Conservation (phyloP, 2,113 vertebrate genomes). For the Syngnathus scovelli region DNA sequence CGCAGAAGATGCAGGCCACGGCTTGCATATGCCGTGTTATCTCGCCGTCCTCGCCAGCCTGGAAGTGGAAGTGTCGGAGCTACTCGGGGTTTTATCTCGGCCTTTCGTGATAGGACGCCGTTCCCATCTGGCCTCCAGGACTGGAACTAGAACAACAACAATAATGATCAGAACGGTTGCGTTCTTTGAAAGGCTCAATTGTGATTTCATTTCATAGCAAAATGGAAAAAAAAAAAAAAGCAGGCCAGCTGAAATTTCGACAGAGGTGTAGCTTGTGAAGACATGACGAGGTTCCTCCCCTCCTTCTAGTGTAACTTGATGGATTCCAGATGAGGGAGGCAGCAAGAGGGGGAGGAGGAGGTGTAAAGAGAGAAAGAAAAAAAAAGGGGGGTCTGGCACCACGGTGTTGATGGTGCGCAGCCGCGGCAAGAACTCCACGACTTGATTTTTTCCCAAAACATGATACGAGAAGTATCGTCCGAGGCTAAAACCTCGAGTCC, state of each 20-base stretch:
- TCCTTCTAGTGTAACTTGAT: conserved; percentile 77
- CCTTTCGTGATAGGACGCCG: conserved; percentile 48
- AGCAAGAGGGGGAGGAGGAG: conserved; percentile 58
- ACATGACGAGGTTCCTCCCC: conserved; percentile 59
- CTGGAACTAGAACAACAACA: conserved; percentile 28
- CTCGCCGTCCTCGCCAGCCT: conserved; percentile 39
- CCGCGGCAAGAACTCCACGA: conserved; percentile 80
- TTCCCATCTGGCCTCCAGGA: conserved; percentile 32
- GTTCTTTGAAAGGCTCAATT: neutral
- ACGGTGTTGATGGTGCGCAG: conserved; percentile 78
- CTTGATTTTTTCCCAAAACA: neutral
- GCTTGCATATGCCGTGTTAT: conserved; percentile 46
- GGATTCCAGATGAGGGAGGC: conserved; percentile 89
- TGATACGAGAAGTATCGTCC: neutral
- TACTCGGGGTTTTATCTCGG: conserved; percentile 61
- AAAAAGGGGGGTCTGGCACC: conserved; percentile 79
- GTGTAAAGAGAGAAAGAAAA: conserved; percentile 46
- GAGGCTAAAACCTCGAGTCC: conserved; percentile 11
- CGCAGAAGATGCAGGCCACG: conserved; percentile 19
- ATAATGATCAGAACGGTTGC: conserved; percentile 17
- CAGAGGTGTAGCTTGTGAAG: conserved; percentile 63
- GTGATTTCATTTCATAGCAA: neutral
- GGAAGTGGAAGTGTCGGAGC: conserved; percentile 63
- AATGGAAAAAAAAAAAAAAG: conserved; percentile 36
- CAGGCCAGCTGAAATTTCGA: conserved; percentile 32